Conservation (phyloP, 2,888 invertebrate genomes). For the Tryphoninae sp. region DNA sequence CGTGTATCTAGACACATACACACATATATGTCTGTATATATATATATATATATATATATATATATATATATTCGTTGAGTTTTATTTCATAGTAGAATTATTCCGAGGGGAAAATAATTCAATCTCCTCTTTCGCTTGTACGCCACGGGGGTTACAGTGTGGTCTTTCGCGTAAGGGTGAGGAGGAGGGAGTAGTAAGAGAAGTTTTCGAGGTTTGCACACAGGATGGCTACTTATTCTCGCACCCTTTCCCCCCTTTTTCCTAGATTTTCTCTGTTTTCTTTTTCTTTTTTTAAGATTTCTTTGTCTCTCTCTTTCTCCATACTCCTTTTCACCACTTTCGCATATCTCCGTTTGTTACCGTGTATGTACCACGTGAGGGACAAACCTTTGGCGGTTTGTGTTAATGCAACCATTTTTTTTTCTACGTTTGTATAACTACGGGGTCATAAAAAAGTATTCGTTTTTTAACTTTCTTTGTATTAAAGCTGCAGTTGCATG, state of each 20-base stretch:
- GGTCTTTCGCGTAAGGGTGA: conserved; percentile 50
- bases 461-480: background rate
- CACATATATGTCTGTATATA: conserved; percentile 6
- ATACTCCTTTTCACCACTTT: conserved; percentile 32
- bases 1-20: conserved; percentile 23
- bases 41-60: conserved; percentile 31
- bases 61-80: conserved; percentile 66
- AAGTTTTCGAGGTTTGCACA: conserved; percentile 27
- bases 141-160: conserved; percentile 64
- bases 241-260: background rate
- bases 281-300: conserved; percentile 1
- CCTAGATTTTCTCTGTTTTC: background rate
- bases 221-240: conserved; percentile 51
- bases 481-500: conserved; percentile 2
- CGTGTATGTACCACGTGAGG: background rate
- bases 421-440: too few relatives aligned
- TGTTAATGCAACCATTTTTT: background rate
- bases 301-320: conserved; percentile 12
- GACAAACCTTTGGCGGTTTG: conserved; percentile 18
- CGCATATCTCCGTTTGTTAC: background rate
- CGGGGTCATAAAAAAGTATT: conserved; percentile 3
- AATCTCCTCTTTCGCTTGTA: conserved; percentile 70
- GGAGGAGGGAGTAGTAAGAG: conserved; percentile 2
- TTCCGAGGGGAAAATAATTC: conserved; percentile 78
- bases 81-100: conserved; percentile 78